Percentiles rank a stretch among this genome's conserved stretches.
Evolutionary conservation across 2,797 vertebrate genomes (phyloP).

Genomic region (Hypotaenidia philippensis): DNA sequence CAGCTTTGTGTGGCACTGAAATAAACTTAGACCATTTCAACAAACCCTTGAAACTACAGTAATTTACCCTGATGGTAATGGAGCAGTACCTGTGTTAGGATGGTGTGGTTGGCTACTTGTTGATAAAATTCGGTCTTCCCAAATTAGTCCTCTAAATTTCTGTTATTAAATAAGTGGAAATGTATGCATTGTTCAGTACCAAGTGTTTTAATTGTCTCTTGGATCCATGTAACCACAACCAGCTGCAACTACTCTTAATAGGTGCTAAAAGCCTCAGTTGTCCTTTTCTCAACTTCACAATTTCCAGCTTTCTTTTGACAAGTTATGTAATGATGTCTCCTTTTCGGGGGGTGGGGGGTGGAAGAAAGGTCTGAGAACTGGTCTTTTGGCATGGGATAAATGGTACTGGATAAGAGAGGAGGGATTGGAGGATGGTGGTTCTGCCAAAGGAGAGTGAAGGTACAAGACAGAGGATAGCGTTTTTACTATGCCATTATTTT

Average conservation of each 20-base stretch:
- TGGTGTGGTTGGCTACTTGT: not conserved
- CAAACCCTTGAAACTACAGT: not conserved
- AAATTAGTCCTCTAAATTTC: not conserved
- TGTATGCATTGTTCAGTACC: not conserved
- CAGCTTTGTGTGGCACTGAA: not conserved
- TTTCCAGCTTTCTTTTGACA: not conserved
- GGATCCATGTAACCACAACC: not conserved
- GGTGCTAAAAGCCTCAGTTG: not conserved
- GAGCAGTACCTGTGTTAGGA: not conserved
- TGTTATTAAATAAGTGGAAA: not conserved
- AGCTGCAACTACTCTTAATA: fast-evolving
- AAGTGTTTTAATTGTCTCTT: not conserved
- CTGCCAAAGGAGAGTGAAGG: not conserved
- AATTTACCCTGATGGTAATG: not conserved
- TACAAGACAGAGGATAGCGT: not conserved
- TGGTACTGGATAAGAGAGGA: not conserved
- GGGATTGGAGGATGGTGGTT: not conserved
- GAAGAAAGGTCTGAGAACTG: not conserved
- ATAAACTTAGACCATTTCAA: not conserved
- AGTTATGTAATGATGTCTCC: not conserved
- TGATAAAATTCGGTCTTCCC: not conserved
- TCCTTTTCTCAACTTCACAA: not conserved
- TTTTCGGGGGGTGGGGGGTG: not conserved
- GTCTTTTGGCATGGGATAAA: not conserved
- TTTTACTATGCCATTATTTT: not conserved